Percentiles rank a stretch among this genome's conserved stretches.
These are phyloP conservation scores for Selenia dentaria DNA, from an alignment of 2,888 invertebrate genomes.

Conservation along the genomic window DNA sequence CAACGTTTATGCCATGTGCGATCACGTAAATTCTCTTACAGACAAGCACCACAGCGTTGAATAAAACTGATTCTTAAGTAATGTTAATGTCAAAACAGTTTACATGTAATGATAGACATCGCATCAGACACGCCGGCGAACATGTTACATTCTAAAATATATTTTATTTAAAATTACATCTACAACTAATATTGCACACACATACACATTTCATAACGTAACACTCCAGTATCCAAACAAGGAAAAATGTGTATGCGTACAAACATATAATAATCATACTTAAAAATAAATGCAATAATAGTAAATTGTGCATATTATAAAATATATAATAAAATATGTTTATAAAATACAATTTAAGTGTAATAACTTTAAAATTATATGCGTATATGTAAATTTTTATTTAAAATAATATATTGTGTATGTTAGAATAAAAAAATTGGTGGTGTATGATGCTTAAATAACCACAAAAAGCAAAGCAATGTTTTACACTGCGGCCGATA, in stretches of 20 bases:
- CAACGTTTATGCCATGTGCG: too few species aligned
- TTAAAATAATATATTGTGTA: conserved; percentile 49
- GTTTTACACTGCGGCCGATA: conserved; percentile 65
- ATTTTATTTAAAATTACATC: conserved; percentile 62
- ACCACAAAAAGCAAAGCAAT: conserved; percentile 60
- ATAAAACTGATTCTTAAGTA: conserved; percentile 27
- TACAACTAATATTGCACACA: conserved; percentile 85
- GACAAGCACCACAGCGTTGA: too few species aligned
- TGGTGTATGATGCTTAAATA: conserved; percentile 26
- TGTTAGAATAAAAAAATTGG: conserved; percentile 21
- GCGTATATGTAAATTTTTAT: conserved; percentile 55
- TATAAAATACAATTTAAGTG: conserved; percentile 77
- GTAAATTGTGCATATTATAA: conserved; percentile 80
- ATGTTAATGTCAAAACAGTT: conserved; percentile 13
- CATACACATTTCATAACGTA: conserved; percentile 80
- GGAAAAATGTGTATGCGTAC: conserved; percentile 81
- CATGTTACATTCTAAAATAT: conserved; percentile 63
- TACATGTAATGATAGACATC: conserved; percentile 5
- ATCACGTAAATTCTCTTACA: too few species aligned
- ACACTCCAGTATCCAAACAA: conserved; percentile 61
- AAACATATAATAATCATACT: conserved; percentile 67
- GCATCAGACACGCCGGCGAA: conserved; percentile 35
- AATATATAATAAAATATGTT: conserved; percentile 79
- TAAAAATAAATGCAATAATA: conserved; percentile 76
- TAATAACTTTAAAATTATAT: conserved; percentile 74